Evolutionary conservation across 30 jellyfish, hydroid and myxozoan genomes (phyloP).

Genomic region (Turritopsis dohrnii): DNA sequence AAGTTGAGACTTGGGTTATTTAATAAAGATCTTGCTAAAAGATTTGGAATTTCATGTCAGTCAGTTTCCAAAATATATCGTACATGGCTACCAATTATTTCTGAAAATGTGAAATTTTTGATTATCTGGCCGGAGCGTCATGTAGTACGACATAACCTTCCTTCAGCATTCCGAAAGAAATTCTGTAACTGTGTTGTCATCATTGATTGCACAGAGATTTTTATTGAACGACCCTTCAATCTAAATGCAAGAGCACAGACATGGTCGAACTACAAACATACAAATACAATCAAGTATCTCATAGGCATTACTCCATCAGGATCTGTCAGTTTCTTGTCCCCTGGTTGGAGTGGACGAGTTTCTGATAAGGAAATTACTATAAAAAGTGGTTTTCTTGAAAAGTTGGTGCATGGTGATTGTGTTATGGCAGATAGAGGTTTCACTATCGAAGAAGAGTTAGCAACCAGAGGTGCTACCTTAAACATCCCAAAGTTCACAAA

Average conservation of each 20-base stretch:
- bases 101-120: too few relatives aligned
- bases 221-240: slow-evolving; percentile 39
- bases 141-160: too few relatives aligned
- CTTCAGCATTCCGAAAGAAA: slow-evolving; percentile 20
- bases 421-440: slow-evolving; percentile 78
- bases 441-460: slow-evolving; percentile 43
- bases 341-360: slow-evolving; percentile 70
- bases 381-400: slow-evolving; percentile 43
- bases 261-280: slow-evolving; percentile 36
- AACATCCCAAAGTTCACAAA: slow-evolving; percentile 56
- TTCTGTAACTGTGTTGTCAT: slow-evolving; percentile 28
- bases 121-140: too few relatives aligned
- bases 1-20: too few relatives aligned
- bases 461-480: slow-evolving; percentile 39
- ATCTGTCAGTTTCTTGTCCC: slow-evolving; percentile 51
- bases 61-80: too few relatives aligned
- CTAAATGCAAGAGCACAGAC: slow-evolving; percentile 21
- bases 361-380: slow-evolving; percentile 59
- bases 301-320: slow-evolving; percentile 60
- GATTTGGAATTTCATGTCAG: too few relatives aligned
- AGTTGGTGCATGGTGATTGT: slow-evolving; percentile 35
- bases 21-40: too few relatives aligned
- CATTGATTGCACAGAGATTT: slow-evolving; percentile 60
- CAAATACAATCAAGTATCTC: slow-evolving; percentile 53
- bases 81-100: too few relatives aligned